These are phyloP conservation scores for Oreochromis mossambicus DNA, from an alignment of 2,797 vertebrate species.

Conservation along the genomic window DNA sequence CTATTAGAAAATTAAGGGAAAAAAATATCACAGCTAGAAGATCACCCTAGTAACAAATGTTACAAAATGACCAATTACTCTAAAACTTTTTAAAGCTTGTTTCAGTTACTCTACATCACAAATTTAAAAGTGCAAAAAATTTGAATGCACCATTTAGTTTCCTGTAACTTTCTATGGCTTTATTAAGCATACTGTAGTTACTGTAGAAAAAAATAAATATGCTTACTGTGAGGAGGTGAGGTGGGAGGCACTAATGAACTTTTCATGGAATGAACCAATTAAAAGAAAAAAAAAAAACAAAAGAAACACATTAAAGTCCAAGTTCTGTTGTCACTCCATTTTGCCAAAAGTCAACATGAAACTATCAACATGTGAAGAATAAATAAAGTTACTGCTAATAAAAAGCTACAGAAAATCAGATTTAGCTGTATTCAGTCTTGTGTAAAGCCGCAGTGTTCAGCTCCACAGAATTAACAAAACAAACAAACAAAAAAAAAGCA, in stretches of 20 bases:
- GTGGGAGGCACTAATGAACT: not conserved
- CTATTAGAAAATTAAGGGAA: no score
- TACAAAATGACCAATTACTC: no score
- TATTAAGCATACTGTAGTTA: not conserved
- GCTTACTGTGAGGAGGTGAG: not conserved
- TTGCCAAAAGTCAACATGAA: conserved; percentile 51
- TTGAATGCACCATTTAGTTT: not conserved
- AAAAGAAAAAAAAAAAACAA: not conserved
- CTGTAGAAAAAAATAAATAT: not conserved
- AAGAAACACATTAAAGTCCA: conserved; percentile 14
- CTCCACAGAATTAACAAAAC: conserved; percentile 45
- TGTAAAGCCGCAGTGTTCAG: conserved; percentile 69
- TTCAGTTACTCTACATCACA: no score
- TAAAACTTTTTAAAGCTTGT: no score
- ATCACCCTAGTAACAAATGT: no score
- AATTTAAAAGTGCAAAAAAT: not conserved
- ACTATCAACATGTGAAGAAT: conserved; percentile 60
- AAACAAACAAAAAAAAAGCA: conserved; percentile 37
- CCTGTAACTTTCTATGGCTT: not conserved
- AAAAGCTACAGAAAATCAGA: conserved; percentile 58
- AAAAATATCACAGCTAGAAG: no score
- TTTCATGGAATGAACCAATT: not conserved
- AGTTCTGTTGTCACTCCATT: conserved; percentile 46
- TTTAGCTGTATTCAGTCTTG: conserved; percentile 58
- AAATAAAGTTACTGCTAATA: conserved; percentile 68